A percentile compares a stretch with the other conserved stretches of the same genome.
Conservation (phyloP, 2,888 invertebrate species). For the Trypoxylon attenuatum region DNA sequence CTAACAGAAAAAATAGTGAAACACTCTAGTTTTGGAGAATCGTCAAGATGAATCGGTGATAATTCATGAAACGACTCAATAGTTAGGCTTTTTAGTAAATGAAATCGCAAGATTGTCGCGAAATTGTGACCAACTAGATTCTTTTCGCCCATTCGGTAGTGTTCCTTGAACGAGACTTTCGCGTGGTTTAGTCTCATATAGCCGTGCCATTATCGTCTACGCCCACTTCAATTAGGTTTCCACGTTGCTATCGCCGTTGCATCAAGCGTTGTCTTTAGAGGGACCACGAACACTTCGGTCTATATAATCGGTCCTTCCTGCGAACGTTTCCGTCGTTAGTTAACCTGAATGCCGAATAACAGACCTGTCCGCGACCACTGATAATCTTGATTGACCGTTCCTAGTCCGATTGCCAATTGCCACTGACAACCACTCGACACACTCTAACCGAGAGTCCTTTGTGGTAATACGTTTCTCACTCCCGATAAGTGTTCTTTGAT, state of each 20-base stretch:
- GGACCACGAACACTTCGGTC: conserved; percentile 22
- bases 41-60: no score
- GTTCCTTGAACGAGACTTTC: conserved; percentile 42
- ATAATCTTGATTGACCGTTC: conserved; percentile 34
- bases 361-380: conserved; percentile 33
- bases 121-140: no score
- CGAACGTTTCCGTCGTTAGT: conserved; percentile 43
- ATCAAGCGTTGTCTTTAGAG: conserved; percentile 48
- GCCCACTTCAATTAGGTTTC: conserved; percentile 55
- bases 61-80: no score
- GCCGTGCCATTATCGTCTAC: conserved; percentile 45
- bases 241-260: conserved; percentile 48
- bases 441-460: no score
- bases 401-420: neutral
- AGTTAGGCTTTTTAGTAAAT: no score
- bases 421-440: neutral
- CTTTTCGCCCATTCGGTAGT: conserved; percentile 7
- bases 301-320: conserved; percentile 46
- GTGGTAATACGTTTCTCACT: no score
- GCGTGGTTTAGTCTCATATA: conserved; percentile 45
- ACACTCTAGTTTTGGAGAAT: no score
- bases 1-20: no score
- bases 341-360: conserved; percentile 47
- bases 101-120: conserved; percentile 15
- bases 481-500: neutral